Evolutionary conservation across 2,797 vertebrate genomes (phyloP).

Genomic region (Vipera ursinii): DNA sequence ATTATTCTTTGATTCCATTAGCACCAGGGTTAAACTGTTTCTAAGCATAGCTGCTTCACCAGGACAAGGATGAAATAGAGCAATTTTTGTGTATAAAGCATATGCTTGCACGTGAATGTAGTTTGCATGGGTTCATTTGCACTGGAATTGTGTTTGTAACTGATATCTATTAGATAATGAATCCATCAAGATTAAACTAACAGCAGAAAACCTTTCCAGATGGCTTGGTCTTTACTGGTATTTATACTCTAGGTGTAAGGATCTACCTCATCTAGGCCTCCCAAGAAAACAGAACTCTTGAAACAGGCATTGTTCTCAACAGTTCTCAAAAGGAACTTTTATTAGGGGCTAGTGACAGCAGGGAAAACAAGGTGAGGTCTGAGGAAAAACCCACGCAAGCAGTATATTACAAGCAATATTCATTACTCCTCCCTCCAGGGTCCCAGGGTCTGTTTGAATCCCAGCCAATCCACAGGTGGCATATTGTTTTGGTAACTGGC

Average conservation of each 20-base stretch:
- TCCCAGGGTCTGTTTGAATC: too few relatives aligned
- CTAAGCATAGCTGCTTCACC: background rate
- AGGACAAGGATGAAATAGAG: background rate
- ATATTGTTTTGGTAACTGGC: too few relatives aligned
- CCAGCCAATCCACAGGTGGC: too few relatives aligned
- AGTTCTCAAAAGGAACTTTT: too few relatives aligned
- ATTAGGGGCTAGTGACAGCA: too few relatives aligned
- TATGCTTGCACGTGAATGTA: background rate
- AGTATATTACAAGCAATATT: too few relatives aligned
- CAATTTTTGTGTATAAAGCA: background rate
- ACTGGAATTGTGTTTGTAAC: background rate
- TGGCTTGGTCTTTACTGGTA: background rate
- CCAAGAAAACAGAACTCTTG: too few relatives aligned
- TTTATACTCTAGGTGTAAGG: background rate
- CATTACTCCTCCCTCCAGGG: too few relatives aligned
- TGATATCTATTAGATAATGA: background rate
- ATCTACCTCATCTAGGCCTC: too few relatives aligned
- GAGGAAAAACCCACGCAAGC: too few relatives aligned
- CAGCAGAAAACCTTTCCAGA: background rate
- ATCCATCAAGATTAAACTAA: background rate
- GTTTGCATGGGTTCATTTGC: background rate
- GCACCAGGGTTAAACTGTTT: background rate
- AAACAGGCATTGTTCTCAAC: too few relatives aligned
- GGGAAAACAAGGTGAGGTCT: too few relatives aligned
- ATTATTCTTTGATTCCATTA: background rate